A percentile compares a stretch with the other conserved stretches of the same genome.
Evolutionary conservation across 2,888 invertebrate genomes (phyloP).

Genomic region (Amphimallon solstitiale): DNA sequence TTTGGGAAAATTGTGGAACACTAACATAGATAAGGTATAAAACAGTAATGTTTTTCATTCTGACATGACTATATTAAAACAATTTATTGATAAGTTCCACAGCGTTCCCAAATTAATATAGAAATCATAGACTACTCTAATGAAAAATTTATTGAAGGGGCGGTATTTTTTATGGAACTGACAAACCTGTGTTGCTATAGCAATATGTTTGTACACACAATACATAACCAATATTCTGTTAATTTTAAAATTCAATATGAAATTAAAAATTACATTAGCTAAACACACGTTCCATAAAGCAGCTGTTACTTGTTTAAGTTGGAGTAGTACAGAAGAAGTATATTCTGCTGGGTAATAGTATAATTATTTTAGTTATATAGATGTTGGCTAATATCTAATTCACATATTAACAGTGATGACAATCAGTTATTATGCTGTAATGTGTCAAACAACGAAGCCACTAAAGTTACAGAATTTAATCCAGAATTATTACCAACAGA

Average conservation of each 20-base stretch:
- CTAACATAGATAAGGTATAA: no score
- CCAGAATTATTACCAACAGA: conserved; percentile 89
- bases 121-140: no score
- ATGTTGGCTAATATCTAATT: conserved; percentile 41
- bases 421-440: conserved; percentile 91
- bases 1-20: no score
- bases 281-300: conserved; percentile 81
- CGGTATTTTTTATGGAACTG: no score
- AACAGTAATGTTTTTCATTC: no score
- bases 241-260: conserved; percentile 67
- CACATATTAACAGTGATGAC: conserved; percentile 79
- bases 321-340: conserved; percentile 94
- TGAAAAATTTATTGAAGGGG: no score
- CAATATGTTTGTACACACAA: not conserved
- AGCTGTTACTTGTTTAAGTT: conserved; percentile 89
- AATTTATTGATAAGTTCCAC: no score
- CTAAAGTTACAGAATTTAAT: conserved; percentile 80
- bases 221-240: not conserved
- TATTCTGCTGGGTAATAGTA: conserved; percentile 88
- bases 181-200: not conserved
- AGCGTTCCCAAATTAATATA: no score
- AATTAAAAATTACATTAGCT: conserved; percentile 81
- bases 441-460: conserved; percentile 80
- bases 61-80: no score
- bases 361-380: conserved; percentile 5